phyloP scores from a whole-genome alignment of 2,888 invertebrate species.

The Rhopalosiphum nymphaeae region DNA sequence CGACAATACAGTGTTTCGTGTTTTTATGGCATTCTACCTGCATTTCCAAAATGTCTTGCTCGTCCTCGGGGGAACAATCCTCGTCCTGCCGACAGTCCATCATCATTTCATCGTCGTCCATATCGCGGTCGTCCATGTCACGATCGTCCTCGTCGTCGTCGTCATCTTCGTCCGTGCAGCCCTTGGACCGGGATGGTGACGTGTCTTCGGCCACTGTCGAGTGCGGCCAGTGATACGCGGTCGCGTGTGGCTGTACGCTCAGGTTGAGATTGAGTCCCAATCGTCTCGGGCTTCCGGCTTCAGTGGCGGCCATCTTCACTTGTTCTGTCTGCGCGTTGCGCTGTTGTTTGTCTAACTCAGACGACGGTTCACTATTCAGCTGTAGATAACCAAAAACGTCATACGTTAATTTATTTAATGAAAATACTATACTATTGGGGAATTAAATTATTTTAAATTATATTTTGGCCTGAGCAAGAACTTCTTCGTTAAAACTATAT shows the following conservation, averaged over 20 bases:
- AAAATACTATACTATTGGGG: not conserved
- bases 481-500: not conserved
- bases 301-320: conserved; percentile 59
- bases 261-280: conserved; percentile 53
- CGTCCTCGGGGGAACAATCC: conserved; percentile 56
- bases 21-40: conserved; percentile 12
- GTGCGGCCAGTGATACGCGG: conserved; percentile 55
- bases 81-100: conserved; percentile 43
- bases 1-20: not conserved
- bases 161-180: conserved; percentile 35
- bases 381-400: not conserved
- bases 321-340: conserved; percentile 24
- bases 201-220: conserved; percentile 45
- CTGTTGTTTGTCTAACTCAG: conserved; percentile 39
- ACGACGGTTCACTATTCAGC: conserved; percentile 60
- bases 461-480: not conserved
- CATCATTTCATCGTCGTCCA: not conserved
- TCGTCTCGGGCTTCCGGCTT: conserved; percentile 51
- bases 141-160: not conserved
- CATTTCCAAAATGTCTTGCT: conserved; percentile 60
- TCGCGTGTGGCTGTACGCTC: conserved; percentile 43
- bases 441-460: not conserved
- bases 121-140: not conserved
- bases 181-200: conserved; percentile 47
- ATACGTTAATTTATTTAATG: not conserved